Evolutionary conservation across 2,113 vertebrate genomes (phyloP).

Genomic region (Paradoxurus hermaphroditus): DNA sequence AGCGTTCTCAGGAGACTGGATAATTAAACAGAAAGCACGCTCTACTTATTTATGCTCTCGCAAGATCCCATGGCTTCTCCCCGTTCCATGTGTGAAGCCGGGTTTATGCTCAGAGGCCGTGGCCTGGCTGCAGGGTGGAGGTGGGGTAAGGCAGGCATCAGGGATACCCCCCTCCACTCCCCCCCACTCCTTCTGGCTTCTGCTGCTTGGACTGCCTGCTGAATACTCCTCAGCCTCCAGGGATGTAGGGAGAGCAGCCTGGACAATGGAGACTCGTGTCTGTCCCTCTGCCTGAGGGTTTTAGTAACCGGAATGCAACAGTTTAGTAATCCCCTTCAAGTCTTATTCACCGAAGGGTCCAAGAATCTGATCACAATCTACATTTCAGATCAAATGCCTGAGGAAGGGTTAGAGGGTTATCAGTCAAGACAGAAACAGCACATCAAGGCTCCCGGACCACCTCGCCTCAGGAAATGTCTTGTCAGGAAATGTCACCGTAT

Average conservation of each 20-base stretch:
- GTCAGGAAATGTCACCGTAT: background rate
- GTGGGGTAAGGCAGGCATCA: background rate
- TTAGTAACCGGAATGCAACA: background rate
- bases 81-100: background rate
- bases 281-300: background rate
- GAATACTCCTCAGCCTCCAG: background rate
- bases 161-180: no score
- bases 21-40: slow-evolving; percentile 78
- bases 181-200: background rate
- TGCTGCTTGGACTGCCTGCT: background rate
- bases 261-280: background rate
- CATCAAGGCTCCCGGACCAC: background rate
- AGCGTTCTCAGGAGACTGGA: slow-evolving; percentile 72
- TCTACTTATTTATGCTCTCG: slow-evolving; percentile 77
- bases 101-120: background rate
- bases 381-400: background rate
- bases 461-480: background rate
- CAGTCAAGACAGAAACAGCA: background rate
- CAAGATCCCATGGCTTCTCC: slow-evolving; percentile 57
- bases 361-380: background rate
- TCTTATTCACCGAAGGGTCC: background rate
- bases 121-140: background rate
- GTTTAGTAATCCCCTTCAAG: background rate
- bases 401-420: background rate
- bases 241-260: background rate